Conservation (phyloP, 2,113 vertebrate species). For the Oostethus manadensis region DNA sequence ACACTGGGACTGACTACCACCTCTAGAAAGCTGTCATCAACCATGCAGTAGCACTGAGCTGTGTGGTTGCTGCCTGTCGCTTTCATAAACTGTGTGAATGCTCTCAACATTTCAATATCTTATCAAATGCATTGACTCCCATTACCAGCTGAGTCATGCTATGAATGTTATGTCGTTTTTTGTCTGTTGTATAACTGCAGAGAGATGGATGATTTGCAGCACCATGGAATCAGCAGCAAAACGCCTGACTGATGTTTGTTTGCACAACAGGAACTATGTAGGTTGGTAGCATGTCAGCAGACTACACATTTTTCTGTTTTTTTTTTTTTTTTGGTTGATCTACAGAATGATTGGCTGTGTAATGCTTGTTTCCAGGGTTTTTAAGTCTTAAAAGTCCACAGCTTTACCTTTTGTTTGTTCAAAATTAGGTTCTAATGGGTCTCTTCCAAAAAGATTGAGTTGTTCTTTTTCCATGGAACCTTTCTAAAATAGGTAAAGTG, state of each 20-base stretch:
- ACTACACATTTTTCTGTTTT: too few relatives aligned
- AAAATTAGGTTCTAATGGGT: constrained; percentile 5
- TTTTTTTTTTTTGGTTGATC: neutral
- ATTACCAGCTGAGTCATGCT: neutral
- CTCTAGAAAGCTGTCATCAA: neutral
- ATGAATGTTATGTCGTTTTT: neutral
- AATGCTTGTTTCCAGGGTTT: neutral
- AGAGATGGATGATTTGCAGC: neutral
- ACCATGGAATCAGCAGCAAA: neutral
- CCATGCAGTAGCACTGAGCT: neutral
- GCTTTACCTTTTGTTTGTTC: neutral
- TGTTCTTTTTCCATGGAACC: neutral
- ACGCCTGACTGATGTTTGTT: neutral
- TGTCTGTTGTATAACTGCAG: neutral
- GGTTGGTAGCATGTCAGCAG: too few relatives aligned
- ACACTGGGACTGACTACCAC: neutral
- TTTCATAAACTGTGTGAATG: neutral
- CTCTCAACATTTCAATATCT: neutral
- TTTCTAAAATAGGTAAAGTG: constrained; percentile 7
- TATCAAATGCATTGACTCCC: neutral
- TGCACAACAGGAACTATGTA: neutral
- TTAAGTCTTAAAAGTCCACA: neutral
- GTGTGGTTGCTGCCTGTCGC: neutral
- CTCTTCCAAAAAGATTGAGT: neutral
- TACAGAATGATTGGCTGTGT: too few relatives aligned